phyloP scores from a whole-genome alignment of 2,888 invertebrate species.

The Rotaria macrura region DNA sequence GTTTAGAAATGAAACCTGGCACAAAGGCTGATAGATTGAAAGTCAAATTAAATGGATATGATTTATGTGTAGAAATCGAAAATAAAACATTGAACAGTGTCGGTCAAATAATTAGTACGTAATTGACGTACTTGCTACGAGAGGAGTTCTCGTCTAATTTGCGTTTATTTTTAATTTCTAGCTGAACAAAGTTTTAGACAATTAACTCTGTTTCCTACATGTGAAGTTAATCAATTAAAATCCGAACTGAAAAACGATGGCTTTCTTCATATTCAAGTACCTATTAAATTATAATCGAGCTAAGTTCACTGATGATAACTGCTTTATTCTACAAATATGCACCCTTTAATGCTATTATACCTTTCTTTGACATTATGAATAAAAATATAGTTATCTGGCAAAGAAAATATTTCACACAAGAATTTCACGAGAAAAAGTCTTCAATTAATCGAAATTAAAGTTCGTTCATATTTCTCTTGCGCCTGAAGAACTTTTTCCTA shows the following conservation, averaged over 20 bases:
- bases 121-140: background rate
- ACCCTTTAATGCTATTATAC: background rate
- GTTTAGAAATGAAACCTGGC: conserved; percentile 6
- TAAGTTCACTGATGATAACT: background rate
- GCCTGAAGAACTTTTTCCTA: too few species aligned
- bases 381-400: too few species aligned
- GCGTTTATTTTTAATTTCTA: background rate
- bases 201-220: background rate
- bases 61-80: background rate
- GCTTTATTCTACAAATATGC: background rate
- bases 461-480: too few species aligned
- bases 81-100: background rate
- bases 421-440: too few species aligned
- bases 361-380: background rate
- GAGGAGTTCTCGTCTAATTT: too few species aligned
- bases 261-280: background rate
- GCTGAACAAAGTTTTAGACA: background rate
- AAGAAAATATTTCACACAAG: too few species aligned
- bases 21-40: background rate
- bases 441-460: too few species aligned
- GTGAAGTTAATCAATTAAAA: background rate
- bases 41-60: background rate
- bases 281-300: background rate
- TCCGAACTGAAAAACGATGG: background rate
- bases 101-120: background rate